Percentiles rank a stretch among this genome's conserved stretches.
Conservation (phyloP, 2,797 vertebrate species). For the Ptychadena robeensis region DNA sequence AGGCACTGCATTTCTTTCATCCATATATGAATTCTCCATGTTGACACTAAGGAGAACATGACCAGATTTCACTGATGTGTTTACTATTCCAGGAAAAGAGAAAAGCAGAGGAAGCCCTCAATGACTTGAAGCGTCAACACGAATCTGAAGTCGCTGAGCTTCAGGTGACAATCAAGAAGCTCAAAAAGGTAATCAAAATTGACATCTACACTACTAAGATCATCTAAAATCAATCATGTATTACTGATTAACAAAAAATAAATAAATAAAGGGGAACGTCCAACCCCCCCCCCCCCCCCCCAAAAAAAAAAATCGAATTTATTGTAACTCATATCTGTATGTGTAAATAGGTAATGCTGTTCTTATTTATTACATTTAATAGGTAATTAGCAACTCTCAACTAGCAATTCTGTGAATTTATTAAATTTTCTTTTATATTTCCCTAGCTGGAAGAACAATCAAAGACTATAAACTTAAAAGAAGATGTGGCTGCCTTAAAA, state of each 20-base stretch:
- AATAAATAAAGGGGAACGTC: too few relatives aligned
- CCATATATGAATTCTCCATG: neutral
- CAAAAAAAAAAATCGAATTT: too few relatives aligned
- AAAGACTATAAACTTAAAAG: slow-evolving; percentile 82
- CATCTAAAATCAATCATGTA: too few relatives aligned
- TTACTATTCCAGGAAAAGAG: slow-evolving; percentile 79
- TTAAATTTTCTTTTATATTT: slow-evolving; percentile 18
- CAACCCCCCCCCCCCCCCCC: too few relatives aligned
- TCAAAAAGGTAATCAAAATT: slow-evolving; percentile 81
- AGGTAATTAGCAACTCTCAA: too few relatives aligned
- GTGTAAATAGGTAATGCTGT: too few relatives aligned
- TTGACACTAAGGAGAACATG: neutral
- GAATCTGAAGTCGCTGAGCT: slow-evolving; percentile 91
- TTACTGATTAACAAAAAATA: too few relatives aligned
- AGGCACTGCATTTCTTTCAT: neutral
- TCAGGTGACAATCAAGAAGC: slow-evolving; percentile 89
- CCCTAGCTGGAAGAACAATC: slow-evolving; percentile 91
- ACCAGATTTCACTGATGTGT: neutral
- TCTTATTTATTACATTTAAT: neutral
- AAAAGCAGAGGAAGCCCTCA: slow-evolving; percentile 81
- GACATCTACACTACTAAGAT: too few relatives aligned
- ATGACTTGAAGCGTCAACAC: slow-evolving; percentile 81
- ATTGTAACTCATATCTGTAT: too few relatives aligned
- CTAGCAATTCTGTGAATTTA: too few relatives aligned
- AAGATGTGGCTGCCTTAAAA: slow-evolving; percentile 84